Evolutionary conservation across 2,113 vertebrate species (phyloP).

Genomic region (Condylura cristata): DNA sequence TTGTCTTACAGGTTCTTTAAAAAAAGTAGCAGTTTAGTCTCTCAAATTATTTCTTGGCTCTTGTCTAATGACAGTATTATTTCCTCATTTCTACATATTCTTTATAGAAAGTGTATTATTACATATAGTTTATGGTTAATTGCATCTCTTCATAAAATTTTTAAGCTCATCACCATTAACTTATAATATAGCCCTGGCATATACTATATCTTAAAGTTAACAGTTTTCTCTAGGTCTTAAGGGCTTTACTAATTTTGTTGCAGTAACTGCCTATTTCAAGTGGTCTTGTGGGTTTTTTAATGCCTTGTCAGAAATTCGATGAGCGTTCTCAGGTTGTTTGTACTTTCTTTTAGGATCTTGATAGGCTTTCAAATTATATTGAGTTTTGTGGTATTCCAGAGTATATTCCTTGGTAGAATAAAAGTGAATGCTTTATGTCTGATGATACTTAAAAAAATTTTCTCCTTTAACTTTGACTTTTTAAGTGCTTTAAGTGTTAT

Average conservation of each 20-base stretch:
- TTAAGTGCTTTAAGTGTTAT: slow-evolving; percentile 38
- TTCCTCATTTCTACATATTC: slow-evolving; percentile 28
- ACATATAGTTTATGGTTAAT: neutral
- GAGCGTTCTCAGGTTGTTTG: slow-evolving; percentile 57
- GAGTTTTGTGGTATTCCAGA: slow-evolving; percentile 51
- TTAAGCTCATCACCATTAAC: neutral
- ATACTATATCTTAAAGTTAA: neutral
- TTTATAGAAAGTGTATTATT: slow-evolving; percentile 26
- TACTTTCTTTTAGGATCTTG: slow-evolving; percentile 53
- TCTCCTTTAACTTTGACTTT: slow-evolving; percentile 11
- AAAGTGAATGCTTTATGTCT: slow-evolving; percentile 57
- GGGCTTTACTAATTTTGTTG: slow-evolving; percentile 48
- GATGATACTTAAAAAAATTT: neutral
- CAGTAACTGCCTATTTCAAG: neutral
- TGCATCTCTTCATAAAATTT: slow-evolving; percentile 20
- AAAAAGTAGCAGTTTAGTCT: neutral
- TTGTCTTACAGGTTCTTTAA: neutral
- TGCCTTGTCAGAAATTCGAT: slow-evolving; percentile 53
- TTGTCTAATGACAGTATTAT: slow-evolving; percentile 24
- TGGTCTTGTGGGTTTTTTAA: slow-evolving; percentile 47
- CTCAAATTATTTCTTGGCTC: neutral
- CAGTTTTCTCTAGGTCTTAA: slow-evolving; percentile 44
- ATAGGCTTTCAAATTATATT: slow-evolving; percentile 9
- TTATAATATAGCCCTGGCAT: neutral
- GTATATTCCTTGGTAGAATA: slow-evolving; percentile 34